Percentiles rank a stretch among this genome's conserved stretches.
Conservation (phyloP, 2,888 invertebrate species). For the Leuctra nigra region DNA sequence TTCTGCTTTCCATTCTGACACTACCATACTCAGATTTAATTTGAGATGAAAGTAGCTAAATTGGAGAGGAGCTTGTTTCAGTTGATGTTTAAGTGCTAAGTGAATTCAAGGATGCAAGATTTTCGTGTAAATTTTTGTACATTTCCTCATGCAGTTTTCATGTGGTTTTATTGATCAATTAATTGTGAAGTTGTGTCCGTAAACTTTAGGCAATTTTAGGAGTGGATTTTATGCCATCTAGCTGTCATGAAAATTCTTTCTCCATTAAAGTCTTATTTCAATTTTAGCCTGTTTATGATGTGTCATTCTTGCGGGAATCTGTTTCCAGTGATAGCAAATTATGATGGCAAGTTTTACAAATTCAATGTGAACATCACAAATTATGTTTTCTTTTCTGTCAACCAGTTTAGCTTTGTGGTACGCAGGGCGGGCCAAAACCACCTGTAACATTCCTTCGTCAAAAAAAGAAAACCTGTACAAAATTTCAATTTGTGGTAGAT, state of each 20-base stretch:
- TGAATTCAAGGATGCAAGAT: constrained; percentile 28
- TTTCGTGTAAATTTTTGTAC: constrained; percentile 30
- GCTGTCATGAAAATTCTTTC: constrained; percentile 29
- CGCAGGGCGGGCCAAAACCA: constrained; percentile 28
- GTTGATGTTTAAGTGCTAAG: constrained; percentile 30
- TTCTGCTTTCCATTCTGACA: constrained; percentile 36
- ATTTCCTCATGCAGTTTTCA: constrained; percentile 29
- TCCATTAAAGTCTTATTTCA: constrained; percentile 29
- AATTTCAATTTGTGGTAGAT: constrained; percentile 25
- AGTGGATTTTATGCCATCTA: constrained; percentile 31
- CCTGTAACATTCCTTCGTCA: constrained; percentile 29
- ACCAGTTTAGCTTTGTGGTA: constrained; percentile 29
- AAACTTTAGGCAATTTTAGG: constrained; percentile 31
- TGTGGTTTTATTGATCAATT: constrained; percentile 31
- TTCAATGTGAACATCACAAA: constrained; percentile 22
- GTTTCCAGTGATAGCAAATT: constrained; percentile 26
- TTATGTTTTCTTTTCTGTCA: constrained; percentile 24
- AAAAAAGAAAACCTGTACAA: constrained; percentile 28
- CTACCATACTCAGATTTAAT: too few relatives aligned
- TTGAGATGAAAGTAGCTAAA: constrained; percentile 32
- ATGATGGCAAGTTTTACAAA: constrained; percentile 23
- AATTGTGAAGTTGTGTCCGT: constrained; percentile 30
- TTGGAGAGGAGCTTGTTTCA: constrained; percentile 30
- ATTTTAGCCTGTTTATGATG: constrained; percentile 28
- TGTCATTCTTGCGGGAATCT: constrained; percentile 27